Evolutionary conservation across 2,797 vertebrate species (phyloP), one percentile per base, ranked within the genome.

Genomic region (Champsocephalus esox): DNA sequence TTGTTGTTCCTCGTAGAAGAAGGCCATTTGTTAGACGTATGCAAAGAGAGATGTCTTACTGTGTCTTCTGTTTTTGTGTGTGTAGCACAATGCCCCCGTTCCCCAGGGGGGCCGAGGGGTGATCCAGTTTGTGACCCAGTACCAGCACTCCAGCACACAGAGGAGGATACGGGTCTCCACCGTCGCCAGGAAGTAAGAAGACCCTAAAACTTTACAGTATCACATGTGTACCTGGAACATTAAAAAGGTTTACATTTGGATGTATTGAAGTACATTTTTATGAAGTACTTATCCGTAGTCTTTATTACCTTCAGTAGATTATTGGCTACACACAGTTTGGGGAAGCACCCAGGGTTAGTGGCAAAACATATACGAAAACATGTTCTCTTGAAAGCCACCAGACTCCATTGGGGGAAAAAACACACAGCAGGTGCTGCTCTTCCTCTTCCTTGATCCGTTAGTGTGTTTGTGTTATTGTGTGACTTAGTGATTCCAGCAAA

Each of bases 101-200:
- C 97, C 97, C 14, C 98, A 99, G 88, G 98, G 98, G 13, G 96
- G 98, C 73, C 93, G 98, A 89, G 98, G 98, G 0, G 97, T 96
- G 2, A 77, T 99, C 87, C 98, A 99, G 92, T 99, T 99, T 83
- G 95, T 99, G 68, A 98, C 98, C 3, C 97, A 98, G 59, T 99
- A 98, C 87, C 98, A 99, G 75, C 98, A 99, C 85, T 98, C 98
- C 74, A 98, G 91, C 89, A 96, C 93, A 0, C 97, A 99, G 93
- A 96, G 89, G 79, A 96, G 97, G 69, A 96, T 99, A 85, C 94
- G 97, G 8, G 98, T 99, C 79, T 97, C 97, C 73, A 99, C 98
- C 63, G 73, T 99, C 14, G 97, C 98, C 81, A 96, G 98, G 82
- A 99, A 99, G 98, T 99, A 91, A 97, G 97, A 65, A 11, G 34